A percentile compares a stretch with the other conserved stretches of the same genome.
These are phyloP conservation scores for Agrotis ipsilon DNA, from an alignment of 2,888 invertebrate genomes.

Conservation along the genomic window DNA sequence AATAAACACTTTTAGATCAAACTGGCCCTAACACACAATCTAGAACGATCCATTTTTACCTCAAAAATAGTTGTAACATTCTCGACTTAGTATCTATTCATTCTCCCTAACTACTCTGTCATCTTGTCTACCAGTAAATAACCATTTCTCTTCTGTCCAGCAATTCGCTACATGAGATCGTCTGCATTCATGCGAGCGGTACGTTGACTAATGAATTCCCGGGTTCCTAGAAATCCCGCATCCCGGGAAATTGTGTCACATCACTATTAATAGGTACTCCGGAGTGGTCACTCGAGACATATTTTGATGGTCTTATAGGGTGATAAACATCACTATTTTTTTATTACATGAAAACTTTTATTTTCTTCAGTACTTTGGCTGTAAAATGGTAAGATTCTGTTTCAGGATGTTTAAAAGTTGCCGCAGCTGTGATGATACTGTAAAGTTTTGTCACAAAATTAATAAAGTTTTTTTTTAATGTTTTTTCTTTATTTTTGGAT, in stretches of 20 bases:
- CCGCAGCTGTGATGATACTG: neutral
- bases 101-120: neutral
- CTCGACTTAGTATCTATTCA: neutral
- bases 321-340: constrained; percentile 50
- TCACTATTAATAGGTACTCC: constrained; percentile 34
- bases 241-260: constrained; percentile 7
- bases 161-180: constrained; percentile 1
- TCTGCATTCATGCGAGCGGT: neutral
- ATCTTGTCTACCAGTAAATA: neutral
- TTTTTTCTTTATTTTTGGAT: neutral
- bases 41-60: no score
- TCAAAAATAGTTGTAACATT: neutral
- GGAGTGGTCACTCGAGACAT: constrained; percentile 52
- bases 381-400: constrained; percentile 4
- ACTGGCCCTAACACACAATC: no score
- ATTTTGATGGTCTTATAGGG: constrained; percentile 34
- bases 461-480: neutral
- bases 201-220: constrained; percentile 27
- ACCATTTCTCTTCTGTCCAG: constrained; percentile 13
- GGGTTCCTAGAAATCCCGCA: constrained; percentile 14
- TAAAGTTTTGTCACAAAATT: neutral
- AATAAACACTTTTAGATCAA: no score
- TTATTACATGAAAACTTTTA: constrained; percentile 31
- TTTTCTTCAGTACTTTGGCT: constrained; percentile 27
- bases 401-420: neutral